Evolutionary conservation across 2,888 invertebrate genomes (phyloP), one percentile per base, ranked within the genome.

Genomic region (Ceraclea dissimilis): DNA sequence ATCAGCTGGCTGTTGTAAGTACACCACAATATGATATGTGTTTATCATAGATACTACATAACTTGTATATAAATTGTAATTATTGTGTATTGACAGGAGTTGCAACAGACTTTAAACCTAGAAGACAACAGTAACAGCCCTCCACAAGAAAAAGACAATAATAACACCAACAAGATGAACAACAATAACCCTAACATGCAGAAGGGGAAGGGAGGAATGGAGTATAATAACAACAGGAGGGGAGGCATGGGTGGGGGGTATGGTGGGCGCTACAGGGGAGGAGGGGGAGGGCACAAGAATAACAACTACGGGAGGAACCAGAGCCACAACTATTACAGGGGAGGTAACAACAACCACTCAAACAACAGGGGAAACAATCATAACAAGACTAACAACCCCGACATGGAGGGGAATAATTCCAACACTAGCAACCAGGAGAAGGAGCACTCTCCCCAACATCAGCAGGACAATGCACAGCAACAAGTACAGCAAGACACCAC

Each of bases 1-100:
- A 58, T 60, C 63, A 62, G 22, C 52, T 62, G 18, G 56, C 58
- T 21, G 22, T 58, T 8, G 62, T 62, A 46, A 52, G 16, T 39
- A 1, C 26, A 26, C 10, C 26, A 26, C 10, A 10, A 6, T 26
- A 26, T 26, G n/a, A n/a, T n/a, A n/a, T n/a, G n/a, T n/a, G n/a
- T n/a, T n/a, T 26, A 26, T 26, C 26, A 49, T 26, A 49, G 22
- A 16, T 6, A 26, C 26, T 26, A 26, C 26, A 4, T 26, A 4
- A 26, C 26, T 26, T 26, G 10, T 4, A 26, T 10, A 6, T 4
- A 26, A 26, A 26, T 26, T 26, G 4, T 26, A 26, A 26, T n/a
- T n/a, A n/a, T n/a, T n/a, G n/a, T 46, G 4, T 39, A 26, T 26
- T 49, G 20, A 10, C 18, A 62, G 62, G 62, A 62, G 33, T 39